Conservation (phyloP, 2,113 vertebrate genomes). For the Tylochromis polylepis region DNA sequence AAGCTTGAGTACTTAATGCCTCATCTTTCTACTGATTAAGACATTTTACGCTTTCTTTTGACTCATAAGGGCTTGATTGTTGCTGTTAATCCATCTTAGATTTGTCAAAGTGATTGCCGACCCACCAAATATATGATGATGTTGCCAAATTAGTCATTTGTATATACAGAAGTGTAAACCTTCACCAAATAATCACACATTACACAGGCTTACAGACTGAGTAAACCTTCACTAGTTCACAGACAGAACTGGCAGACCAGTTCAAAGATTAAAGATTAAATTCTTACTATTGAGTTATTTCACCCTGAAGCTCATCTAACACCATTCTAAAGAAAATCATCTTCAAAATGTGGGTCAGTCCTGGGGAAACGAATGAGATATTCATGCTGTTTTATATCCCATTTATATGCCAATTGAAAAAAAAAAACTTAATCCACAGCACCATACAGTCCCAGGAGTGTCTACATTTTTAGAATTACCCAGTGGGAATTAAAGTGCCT, state of each 20-base stretch:
- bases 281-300: constrained; percentile 12
- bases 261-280: neutral
- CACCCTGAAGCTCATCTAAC: constrained; percentile 10
- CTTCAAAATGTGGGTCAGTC: constrained; percentile 52
- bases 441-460: constrained; percentile 16
- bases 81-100: neutral
- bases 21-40: neutral
- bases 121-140: neutral
- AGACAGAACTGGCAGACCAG: neutral
- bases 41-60: neutral
- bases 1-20: neutral
- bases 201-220: neutral
- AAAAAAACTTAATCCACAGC: constrained; percentile 31
- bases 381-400: constrained; percentile 50
- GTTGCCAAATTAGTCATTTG: neutral
- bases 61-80: neutral
- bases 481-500: constrained; percentile 27
- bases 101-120: neutral
- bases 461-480: neutral
- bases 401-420: constrained; percentile 45
- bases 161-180: neutral
- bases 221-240: neutral
- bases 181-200: neutral
- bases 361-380: constrained; percentile 32
- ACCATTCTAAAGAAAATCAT: neutral